Conservation (phyloP, 1,140 invertebrate species). For the Neodiprion lecontei region DNA sequence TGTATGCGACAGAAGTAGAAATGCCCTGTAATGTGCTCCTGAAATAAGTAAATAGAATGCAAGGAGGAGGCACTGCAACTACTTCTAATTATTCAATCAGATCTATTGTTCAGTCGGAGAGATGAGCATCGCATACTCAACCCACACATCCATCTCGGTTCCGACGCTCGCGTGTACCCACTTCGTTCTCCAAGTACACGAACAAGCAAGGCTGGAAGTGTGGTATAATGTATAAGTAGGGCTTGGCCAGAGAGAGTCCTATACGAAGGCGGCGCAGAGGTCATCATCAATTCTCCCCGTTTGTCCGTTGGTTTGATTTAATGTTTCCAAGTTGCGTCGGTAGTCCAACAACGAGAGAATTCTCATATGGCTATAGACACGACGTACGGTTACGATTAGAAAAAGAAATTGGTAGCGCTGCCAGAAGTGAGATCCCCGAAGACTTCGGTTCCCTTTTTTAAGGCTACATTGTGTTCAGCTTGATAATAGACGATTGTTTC, state of each 20-base stretch:
- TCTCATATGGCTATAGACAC: no score
- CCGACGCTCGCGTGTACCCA: neutral
- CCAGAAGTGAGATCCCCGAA: no score
- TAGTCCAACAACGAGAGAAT: no score
- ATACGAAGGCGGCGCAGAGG: neutral
- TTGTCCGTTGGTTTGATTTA: constrained; percentile 3
- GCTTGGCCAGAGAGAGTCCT: neutral
- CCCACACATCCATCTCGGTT: constrained; percentile 37
- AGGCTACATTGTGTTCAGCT: no score
- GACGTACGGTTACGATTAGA: no score
- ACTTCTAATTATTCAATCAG: constrained; percentile 50
- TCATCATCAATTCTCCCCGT: constrained; percentile 4
- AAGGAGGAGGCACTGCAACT: constrained; percentile 26
- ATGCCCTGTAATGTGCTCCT: neutral
- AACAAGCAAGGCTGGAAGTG: neutral
- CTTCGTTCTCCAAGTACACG: neutral
- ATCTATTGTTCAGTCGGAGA: neutral
- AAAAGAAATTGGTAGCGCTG: no score
- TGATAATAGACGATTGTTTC: no score
- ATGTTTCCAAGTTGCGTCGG: neutral
- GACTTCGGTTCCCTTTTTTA: no score
- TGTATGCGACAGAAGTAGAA: no score
- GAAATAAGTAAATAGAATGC: constrained; percentile 14
- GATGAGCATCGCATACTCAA: constrained; percentile 32
- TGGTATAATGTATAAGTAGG: constrained; percentile 1